Base-by-base conservation (phyloP, 2,797 vertebrate genomes). In the Pseudochirops corinnae region DNA sequence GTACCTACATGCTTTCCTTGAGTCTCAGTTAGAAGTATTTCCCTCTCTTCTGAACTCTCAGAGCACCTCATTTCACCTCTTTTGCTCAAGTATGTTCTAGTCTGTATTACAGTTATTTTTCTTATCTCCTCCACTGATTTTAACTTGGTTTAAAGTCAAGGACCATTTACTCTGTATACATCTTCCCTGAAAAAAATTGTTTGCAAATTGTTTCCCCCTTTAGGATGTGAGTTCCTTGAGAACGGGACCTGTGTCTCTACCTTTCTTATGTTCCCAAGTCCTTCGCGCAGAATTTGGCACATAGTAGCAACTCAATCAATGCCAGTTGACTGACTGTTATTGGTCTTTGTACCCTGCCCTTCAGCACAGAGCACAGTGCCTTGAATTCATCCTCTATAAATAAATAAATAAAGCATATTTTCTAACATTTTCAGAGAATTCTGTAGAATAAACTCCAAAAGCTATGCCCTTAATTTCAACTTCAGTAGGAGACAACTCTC, bases 351-450 rank as follows among this genome's bases (percentile, higher is more conserved):
- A 67, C 5, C 33, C 62, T 67, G 18, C 18, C n/a, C 67, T 46
- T 62, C n/a, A 95, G 60, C 94, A 96, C 0, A 60, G n/a, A 95
- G 90, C 56, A 94, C 93, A 95, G 3, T 90, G 52, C 82, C 93
- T 26, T 55, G 33, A 74, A 18, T 13, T 2, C n/a, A 74, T 39
- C n/a, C n/a, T 74, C 67, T 74, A 39, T 24, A 39, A 74, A 74
- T 56, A 93, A 18, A 39, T 56, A 93, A 18, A 92, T 0, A 93
- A 53, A 53, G 14, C 0, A 94, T 12, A 55, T 33, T 58, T 16
- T 93, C 91, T 94, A 91, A 96, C 90, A 93, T 91, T 96, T 60
- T 95, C 62, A 91, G 46, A 95, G 95, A 94, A 90, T 87, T 96
- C 90, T 95, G 93, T 24, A 56, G 33, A 94, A 91, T 93, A 96